phyloP scores from a whole-genome alignment of 2,888 invertebrate genomes.

The Agriotes lineatus region DNA sequence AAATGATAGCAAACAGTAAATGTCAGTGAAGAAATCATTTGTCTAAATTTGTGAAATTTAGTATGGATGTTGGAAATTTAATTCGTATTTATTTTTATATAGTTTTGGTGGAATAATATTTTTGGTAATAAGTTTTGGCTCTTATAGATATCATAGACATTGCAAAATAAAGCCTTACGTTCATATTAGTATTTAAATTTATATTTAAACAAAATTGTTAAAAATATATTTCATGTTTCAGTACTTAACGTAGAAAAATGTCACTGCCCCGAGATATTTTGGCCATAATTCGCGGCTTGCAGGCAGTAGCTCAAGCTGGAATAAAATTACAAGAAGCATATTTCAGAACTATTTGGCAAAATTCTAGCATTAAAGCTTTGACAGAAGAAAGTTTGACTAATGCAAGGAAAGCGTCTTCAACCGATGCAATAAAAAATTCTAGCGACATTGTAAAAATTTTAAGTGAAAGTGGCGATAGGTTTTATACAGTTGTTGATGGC shows the following conservation, averaged over 20 bases:
- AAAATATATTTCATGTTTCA: not conserved
- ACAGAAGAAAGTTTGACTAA: constrained; percentile 48
- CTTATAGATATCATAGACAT: too few relatives aligned
- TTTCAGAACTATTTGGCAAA: constrained; percentile 74
- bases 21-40: too few relatives aligned
- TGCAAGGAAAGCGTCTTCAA: constrained; percentile 39
- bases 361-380: constrained; percentile 75
- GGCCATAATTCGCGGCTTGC: constrained; percentile 77
- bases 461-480: constrained; percentile 73
- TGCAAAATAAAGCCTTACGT: too few relatives aligned
- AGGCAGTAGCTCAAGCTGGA: constrained; percentile 76
- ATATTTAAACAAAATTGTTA: not conserved
- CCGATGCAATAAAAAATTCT: constrained; percentile 8
- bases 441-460: constrained; percentile 64
- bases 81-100: too few relatives aligned
- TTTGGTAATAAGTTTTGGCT: too few relatives aligned
- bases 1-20: too few relatives aligned
- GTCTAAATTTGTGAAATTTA: too few relatives aligned
- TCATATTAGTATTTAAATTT: too few relatives aligned
- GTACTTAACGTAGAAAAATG: constrained; percentile 61
- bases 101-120: too few relatives aligned
- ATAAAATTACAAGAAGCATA: constrained; percentile 75
- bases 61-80: too few relatives aligned
- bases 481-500: constrained; percentile 79
- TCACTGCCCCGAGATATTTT: constrained; percentile 75